Evolutionary conservation across 2,113 vertebrate species (phyloP).

Genomic region (Felis chaus): DNA sequence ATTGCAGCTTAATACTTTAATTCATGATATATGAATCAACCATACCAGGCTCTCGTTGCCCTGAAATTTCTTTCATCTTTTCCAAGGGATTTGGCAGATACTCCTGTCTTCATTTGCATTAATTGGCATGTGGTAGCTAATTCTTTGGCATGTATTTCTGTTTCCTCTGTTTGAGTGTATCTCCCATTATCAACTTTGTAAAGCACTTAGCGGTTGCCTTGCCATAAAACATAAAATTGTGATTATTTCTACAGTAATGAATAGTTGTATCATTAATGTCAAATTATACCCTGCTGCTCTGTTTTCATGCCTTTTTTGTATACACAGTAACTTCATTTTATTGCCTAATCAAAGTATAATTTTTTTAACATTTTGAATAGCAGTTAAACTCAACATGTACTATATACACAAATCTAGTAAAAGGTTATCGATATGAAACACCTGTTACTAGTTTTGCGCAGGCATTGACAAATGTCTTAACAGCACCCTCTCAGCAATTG

Average conservation of each 20-base stretch:
- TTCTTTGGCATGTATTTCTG: background rate
- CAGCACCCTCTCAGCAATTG: background rate
- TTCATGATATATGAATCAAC: background rate
- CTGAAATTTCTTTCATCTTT: background rate
- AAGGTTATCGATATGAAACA: background rate
- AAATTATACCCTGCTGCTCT: background rate
- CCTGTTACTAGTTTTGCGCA: background rate
- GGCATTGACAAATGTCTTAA: background rate
- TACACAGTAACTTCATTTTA: background rate
- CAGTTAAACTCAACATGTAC: background rate
- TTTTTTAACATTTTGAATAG: slow-evolving; percentile 25
- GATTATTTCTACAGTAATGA: background rate
- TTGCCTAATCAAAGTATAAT: background rate
- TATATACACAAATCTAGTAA: background rate
- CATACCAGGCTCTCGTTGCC: background rate
- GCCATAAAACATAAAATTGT: background rate
- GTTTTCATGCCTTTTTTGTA: background rate
- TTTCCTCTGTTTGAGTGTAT: slow-evolving; percentile 2
- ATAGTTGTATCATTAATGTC: background rate
- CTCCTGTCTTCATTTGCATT: background rate
- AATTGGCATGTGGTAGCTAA: background rate
- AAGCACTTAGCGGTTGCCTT: background rate
- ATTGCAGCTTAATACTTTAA: background rate
- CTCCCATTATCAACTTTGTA: background rate
- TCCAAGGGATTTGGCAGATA: background rate